Conservation (phyloP, 2,113 vertebrate species). For the Cygnus buccinator region DNA sequence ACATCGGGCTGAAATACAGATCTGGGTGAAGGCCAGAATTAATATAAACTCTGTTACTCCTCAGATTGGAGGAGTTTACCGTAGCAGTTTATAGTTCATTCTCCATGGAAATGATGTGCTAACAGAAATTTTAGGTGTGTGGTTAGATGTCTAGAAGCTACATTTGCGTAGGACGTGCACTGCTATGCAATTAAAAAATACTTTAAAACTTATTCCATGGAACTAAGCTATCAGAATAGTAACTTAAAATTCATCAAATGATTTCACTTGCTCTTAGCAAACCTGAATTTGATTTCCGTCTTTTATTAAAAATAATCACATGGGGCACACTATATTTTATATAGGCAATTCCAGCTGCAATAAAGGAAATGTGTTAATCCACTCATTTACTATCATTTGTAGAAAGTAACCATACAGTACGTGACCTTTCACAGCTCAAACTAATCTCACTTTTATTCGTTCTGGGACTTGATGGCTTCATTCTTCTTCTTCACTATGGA, state of each 20-base stretch:
- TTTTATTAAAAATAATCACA: slow-evolving; percentile 64
- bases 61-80: not conserved
- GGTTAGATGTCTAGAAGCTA: not conserved
- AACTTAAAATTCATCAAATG: not conserved
- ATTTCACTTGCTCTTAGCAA: not conserved
- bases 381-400: slow-evolving; percentile 33
- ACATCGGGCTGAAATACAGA: not conserved
- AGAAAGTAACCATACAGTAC: slow-evolving; percentile 9
- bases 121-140: not conserved
- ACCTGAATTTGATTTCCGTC: slow-evolving; percentile 16
- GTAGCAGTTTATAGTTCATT: not conserved
- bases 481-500: slow-evolving; percentile 23
- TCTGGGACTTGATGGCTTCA: slow-evolving; percentile 37
- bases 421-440: slow-evolving; percentile 44
- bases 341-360: slow-evolving; percentile 58
- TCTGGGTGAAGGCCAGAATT: not conserved
- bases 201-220: not conserved
- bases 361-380: slow-evolving; percentile 54
- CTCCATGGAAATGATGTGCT: not conserved
- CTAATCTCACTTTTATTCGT: slow-evolving; percentile 44
- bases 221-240: not conserved
- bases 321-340: slow-evolving; percentile 60
- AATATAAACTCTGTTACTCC: not conserved
- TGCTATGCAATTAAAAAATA: not conserved
- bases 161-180: not conserved